These are phyloP conservation scores for Etheostoma cragini DNA, from an alignment of 2,113 vertebrate species.

Conservation along the genomic window DNA sequence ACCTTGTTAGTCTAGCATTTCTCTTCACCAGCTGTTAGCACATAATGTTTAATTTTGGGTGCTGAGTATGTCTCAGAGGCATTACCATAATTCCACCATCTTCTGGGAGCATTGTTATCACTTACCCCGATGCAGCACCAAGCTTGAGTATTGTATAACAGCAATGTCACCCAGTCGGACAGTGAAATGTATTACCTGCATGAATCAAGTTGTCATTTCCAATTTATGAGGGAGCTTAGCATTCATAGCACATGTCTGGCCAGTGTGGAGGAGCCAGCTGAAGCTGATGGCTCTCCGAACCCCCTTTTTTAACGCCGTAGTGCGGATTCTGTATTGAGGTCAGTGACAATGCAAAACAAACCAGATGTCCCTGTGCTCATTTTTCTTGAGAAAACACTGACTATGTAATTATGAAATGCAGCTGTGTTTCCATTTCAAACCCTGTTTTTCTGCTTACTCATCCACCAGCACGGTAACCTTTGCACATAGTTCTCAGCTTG, in stretches of 20 bases:
- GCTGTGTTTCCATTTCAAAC: slow-evolving; percentile 2
- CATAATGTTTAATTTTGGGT: slow-evolving; percentile 31
- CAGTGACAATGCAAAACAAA: slow-evolving; percentile 8
- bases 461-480: background rate
- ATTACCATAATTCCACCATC: slow-evolving; percentile 45
- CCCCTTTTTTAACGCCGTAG: background rate
- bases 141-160: slow-evolving; percentile 57
- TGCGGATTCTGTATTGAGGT: slow-evolving; percentile 1
- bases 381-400: slow-evolving; percentile 16
- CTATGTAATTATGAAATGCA: slow-evolving; percentile 17
- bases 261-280: background rate
- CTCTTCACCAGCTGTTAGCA: slow-evolving; percentile 29
- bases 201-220: slow-evolving; percentile 76
- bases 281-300: slow-evolving; percentile 14
- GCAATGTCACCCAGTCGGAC: slow-evolving; percentile 59
- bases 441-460: slow-evolving; percentile 3
- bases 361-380: background rate
- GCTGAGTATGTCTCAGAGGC: slow-evolving; percentile 3
- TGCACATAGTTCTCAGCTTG: background rate
- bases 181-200: slow-evolving; percentile 68
- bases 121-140: slow-evolving; percentile 21
- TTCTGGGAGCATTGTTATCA: background rate
- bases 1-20: background rate
- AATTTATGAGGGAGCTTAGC: slow-evolving; percentile 64
- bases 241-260: slow-evolving; percentile 54